phyloP scores from a whole-genome alignment of 1,140 invertebrate genomes.

The Zaprionus nigranus region DNA sequence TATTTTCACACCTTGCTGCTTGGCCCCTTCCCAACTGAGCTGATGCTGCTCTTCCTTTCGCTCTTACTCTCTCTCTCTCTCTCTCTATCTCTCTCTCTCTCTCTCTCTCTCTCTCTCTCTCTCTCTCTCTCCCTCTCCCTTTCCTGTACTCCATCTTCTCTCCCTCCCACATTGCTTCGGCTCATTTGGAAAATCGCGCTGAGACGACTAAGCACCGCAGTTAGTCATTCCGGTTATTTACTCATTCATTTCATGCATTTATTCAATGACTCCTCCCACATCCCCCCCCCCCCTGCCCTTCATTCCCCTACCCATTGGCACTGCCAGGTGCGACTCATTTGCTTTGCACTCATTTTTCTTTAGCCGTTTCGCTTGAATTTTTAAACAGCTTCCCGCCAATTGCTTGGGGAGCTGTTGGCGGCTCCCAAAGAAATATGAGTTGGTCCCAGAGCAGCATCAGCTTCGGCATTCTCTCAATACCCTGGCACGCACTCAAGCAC shows the following conservation, averaged over 20 bases:
- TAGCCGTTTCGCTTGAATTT: slow-evolving; percentile 58
- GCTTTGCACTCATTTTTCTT: slow-evolving; percentile 61
- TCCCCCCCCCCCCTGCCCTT: not conserved
- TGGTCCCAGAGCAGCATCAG: slow-evolving; percentile 16
- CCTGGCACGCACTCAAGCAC: not conserved
- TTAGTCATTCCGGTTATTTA: slow-evolving; percentile 78
- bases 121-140: not conserved
- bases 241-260: slow-evolving; percentile 80
- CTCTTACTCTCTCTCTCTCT: not conserved
- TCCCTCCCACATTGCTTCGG: not conserved
- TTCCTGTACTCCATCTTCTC: not conserved
- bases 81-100: not conserved
- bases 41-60: not conserved
- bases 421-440: slow-evolving; percentile 64
- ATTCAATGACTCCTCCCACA: slow-evolving; percentile 59
- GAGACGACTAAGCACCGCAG: slow-evolving; percentile 59
- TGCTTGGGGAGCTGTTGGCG: slow-evolving; percentile 67
- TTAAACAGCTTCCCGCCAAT: slow-evolving; percentile 59
- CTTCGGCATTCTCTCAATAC: not conserved
- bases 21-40: slow-evolving; percentile 3
- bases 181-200: slow-evolving; percentile 38
- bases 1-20: slow-evolving; percentile 46
- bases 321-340: slow-evolving; percentile 71
- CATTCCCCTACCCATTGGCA: not conserved
- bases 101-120: not conserved